phyloP scores from a whole-genome alignment of 2,113 vertebrate species.

The Nesospiza acunhae region DNA sequence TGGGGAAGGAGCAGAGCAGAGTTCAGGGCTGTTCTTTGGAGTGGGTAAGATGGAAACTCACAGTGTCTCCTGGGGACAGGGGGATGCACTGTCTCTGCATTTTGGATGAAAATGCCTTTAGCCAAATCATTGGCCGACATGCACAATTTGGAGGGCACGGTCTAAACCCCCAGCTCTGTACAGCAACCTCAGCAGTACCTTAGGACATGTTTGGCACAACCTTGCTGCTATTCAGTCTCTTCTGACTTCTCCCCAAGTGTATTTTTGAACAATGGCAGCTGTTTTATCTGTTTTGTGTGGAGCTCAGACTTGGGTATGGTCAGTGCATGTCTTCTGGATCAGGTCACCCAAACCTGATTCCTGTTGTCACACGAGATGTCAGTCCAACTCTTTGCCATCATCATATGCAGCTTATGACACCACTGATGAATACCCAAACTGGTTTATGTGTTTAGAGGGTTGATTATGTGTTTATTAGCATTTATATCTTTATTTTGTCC shows the following conservation, averaged over 20 bases:
- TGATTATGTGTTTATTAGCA: background rate
- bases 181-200: background rate
- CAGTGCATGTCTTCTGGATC: background rate
- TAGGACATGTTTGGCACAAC: background rate
- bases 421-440: background rate
- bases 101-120: background rate
- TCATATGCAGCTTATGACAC: background rate
- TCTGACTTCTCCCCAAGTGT: background rate
- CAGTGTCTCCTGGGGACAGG: background rate
- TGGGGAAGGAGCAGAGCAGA: background rate
- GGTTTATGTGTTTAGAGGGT: background rate
- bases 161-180: background rate
- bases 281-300: background rate
- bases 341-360: background rate
- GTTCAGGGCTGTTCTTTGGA: background rate
- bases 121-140: background rate
- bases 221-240: background rate
- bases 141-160: fast-evolving
- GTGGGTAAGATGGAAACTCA: background rate
- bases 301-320: background rate
- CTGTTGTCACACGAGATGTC: fast-evolving
- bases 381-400: background rate
- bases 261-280: background rate
- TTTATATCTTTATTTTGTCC: background rate
- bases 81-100: background rate